Percentiles rank a stretch among this genome's conserved stretches.
Evolutionary conservation across 2,797 vertebrate genomes (phyloP).

Genomic region (Mycteria americana): DNA sequence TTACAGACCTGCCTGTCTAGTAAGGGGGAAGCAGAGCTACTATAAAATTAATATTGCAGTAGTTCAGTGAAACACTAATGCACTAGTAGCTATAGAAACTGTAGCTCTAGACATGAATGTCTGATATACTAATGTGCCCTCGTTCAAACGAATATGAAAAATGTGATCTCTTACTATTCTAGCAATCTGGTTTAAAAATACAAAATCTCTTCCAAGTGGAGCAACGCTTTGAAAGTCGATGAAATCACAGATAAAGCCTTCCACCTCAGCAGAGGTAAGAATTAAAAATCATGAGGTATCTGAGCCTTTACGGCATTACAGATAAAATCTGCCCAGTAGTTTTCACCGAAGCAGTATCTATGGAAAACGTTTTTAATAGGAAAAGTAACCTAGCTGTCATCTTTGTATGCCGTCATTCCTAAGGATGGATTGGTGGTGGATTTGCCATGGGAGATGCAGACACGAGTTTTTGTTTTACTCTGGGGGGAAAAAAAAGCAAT

Average conservation of each 20-base stretch:
- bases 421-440: neutral
- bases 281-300: neutral
- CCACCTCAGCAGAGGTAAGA: neutral
- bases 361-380: neutral
- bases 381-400: neutral
- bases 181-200: neutral
- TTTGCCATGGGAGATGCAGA: neutral
- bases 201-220: neutral
- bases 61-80: neutral
- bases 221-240: neutral
- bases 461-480: neutral
- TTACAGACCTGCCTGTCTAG: neutral
- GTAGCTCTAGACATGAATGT: neutral
- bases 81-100: conserved; percentile 45
- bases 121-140: neutral
- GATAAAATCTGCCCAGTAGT: neutral
- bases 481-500: too few species aligned
- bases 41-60: neutral
- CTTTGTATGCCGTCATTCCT: neutral
- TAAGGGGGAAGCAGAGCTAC: neutral
- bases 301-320: neutral
- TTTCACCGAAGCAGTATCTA: neutral
- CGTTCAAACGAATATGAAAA: neutral
- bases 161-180: neutral
- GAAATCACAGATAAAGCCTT: neutral